phyloP scores from a whole-genome alignment of 2,113 vertebrate genomes.

The Monopterus albus region DNA sequence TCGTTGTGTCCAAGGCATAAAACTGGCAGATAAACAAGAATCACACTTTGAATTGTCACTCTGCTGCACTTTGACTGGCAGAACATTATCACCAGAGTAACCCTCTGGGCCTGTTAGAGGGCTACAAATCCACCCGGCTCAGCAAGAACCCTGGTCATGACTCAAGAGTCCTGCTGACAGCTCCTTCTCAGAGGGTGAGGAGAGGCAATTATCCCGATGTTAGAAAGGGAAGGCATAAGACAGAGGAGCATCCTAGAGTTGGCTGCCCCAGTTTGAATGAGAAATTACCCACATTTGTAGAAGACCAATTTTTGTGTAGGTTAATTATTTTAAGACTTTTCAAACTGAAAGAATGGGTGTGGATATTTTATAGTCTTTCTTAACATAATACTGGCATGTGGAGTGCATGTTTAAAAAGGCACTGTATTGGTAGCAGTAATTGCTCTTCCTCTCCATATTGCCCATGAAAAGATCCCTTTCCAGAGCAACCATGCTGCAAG shows the following conservation, averaged over 20 bases:
- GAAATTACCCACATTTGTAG: background rate
- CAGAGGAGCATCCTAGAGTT: too few relatives aligned
- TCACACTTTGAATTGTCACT: background rate
- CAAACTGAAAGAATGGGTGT: too few relatives aligned
- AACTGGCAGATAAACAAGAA: background rate
- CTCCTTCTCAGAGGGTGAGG: background rate
- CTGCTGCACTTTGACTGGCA: background rate
- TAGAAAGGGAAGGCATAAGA: background rate
- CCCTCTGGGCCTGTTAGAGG: background rate
- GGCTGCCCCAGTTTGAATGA: too few relatives aligned
- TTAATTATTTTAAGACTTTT: too few relatives aligned
- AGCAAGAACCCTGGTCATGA: background rate
- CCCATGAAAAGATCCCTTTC: too few relatives aligned
- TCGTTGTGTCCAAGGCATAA: background rate
- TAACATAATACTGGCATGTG: too few relatives aligned
- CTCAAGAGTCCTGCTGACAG: conserved; percentile 2
- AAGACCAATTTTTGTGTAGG: too few relatives aligned
- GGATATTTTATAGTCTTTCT: too few relatives aligned
- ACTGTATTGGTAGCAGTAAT: too few relatives aligned
- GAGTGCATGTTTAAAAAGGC: too few relatives aligned
- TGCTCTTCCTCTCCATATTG: too few relatives aligned
- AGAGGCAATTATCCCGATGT: background rate
- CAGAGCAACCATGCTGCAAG: too few relatives aligned
- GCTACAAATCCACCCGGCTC: background rate
- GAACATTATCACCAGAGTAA: background rate